Conservation (phyloP, 2,888 invertebrate species). For the Tromatobia lineatoria region DNA sequence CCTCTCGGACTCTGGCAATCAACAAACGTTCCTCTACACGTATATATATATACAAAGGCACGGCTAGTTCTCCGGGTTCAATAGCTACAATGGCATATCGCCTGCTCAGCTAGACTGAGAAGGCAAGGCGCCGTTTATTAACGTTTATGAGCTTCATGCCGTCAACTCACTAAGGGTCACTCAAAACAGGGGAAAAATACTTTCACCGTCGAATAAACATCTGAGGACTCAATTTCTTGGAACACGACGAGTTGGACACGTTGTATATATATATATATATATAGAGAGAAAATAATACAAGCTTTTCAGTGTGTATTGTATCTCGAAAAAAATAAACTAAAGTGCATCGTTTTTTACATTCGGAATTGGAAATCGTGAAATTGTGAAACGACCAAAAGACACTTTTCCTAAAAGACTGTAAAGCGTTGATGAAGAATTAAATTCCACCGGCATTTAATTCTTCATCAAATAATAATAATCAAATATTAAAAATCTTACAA, state of each 20-base stretch:
- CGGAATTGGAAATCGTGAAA: no score
- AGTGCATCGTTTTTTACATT: no score
- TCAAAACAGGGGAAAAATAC: background rate
- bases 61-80: conserved; percentile 9
- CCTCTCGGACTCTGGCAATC: conserved; percentile 14
- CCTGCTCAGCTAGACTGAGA: conserved; percentile 18
- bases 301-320: no score
- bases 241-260: background rate
- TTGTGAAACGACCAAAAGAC: no score
- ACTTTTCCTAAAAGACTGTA: no score
- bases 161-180: background rate
- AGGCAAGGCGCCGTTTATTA: conserved; percentile 28
- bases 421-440: no score
- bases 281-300: no score
- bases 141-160: background rate
- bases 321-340: no score
- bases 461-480: no score
- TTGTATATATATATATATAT: no score
- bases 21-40: background rate
- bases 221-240: background rate
- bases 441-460: no score
- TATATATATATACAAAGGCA: background rate
- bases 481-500: no score
- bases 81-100: conserved; percentile 21
- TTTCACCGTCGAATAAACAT: background rate